A percentile compares a stretch with the other conserved stretches of the same genome.
These are phyloP conservation scores for Dolichotis patagonum DNA, from an alignment of 2,113 vertebrate genomes.

Conservation along the genomic window DNA sequence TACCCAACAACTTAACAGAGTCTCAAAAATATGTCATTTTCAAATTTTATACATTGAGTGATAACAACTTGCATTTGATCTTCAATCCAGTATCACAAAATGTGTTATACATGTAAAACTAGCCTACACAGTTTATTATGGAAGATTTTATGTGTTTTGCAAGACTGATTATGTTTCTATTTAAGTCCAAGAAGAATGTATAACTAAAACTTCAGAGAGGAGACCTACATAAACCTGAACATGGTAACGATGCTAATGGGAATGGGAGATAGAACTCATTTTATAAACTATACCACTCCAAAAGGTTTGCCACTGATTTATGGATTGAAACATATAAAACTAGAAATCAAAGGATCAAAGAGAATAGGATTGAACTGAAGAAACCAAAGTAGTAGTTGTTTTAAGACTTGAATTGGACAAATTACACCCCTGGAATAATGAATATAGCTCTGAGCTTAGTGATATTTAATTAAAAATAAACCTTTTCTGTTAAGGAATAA, in stretches of 20 bases:
- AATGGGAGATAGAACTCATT: neutral
- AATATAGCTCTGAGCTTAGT: constrained; percentile 50
- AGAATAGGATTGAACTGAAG: constrained; percentile 21
- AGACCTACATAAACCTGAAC: neutral
- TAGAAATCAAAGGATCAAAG: constrained; percentile 63
- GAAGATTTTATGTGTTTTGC: neutral
- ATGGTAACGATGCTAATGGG: neutral
- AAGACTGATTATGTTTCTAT: neutral
- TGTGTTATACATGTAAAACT: neutral
- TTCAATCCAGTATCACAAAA: neutral
- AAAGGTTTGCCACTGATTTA: constrained; percentile 51
- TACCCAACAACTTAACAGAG: neutral
- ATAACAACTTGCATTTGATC: neutral
- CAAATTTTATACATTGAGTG: neutral
- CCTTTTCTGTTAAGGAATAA: constrained; percentile 61
- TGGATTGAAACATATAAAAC: constrained; percentile 55
- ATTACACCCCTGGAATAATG: constrained; percentile 47
- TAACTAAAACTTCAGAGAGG: neutral
- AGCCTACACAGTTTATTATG: rapidly evolving
- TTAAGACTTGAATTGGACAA: constrained; percentile 2
- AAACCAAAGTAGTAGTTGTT: constrained; percentile 42
- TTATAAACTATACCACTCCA: constrained; percentile 25
- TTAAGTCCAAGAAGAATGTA: neutral
- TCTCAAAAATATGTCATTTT: neutral
- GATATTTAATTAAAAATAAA: constrained; percentile 60